A percentile compares a stretch with the other conserved stretches of the same genome.
These are phyloP conservation scores for Arvicanthis niloticus DNA, from an alignment of 2,113 vertebrate genomes.

Conservation along the genomic window DNA sequence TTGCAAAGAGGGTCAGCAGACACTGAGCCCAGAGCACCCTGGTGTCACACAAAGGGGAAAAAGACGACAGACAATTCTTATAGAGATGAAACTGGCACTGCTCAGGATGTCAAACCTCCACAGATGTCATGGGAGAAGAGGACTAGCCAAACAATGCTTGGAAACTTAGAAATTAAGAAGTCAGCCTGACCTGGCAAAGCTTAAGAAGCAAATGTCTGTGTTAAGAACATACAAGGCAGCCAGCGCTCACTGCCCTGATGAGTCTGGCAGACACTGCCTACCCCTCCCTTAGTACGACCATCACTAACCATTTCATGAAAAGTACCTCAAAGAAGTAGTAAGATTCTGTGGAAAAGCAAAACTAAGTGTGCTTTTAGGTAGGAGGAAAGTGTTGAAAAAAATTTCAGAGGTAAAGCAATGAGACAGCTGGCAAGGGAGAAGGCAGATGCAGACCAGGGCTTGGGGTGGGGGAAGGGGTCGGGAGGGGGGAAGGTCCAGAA, in stretches of 20 bases:
- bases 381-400: not conserved
- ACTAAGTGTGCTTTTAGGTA: not conserved
- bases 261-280: not conserved
- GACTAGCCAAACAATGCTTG: not conserved
- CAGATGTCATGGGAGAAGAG: not conserved
- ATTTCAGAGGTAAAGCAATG: not conserved
- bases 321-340: not conserved
- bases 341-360: not conserved
- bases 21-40: not conserved
- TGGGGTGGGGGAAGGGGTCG: not conserved
- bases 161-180: not conserved
- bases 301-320: constrained; percentile 15
- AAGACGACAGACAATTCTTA: not conserved
- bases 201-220: not conserved
- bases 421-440: not conserved
- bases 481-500: too few species aligned
- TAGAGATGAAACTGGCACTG: not conserved
- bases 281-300: constrained; percentile 7
- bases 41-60: not conserved
- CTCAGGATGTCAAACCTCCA: not conserved
- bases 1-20: not conserved
- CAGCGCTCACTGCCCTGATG: not conserved
- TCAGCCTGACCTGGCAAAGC: not conserved
- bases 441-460: not conserved
- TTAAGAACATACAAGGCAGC: not conserved